Conservation (phyloP, 2,113 vertebrate species). For the Tapirus terrestris region DNA sequence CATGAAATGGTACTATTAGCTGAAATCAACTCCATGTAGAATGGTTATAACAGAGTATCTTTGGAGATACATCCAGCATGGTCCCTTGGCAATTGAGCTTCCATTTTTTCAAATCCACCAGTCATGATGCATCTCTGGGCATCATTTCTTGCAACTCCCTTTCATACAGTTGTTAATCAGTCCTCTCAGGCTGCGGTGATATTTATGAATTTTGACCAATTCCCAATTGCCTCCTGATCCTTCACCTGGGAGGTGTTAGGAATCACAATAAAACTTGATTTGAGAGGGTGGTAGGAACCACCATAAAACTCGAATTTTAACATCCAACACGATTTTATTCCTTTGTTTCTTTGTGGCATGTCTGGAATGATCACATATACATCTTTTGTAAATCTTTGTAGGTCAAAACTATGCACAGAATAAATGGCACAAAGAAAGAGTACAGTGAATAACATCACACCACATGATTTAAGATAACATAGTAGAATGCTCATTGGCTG, state of each 20-base stretch:
- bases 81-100: not conserved
- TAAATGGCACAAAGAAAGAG: not conserved
- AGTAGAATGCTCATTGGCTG: not conserved
- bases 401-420: not conserved
- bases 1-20: not conserved
- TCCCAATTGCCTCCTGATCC: not conserved
- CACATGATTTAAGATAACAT: not conserved
- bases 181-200: not conserved
- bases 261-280: not conserved
- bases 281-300: not conserved
- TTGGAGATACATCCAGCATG: not conserved
- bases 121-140: not conserved
- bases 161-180: not conserved
- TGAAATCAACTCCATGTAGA: not conserved
- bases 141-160: not conserved
- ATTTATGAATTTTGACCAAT: not conserved
- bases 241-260: not conserved
- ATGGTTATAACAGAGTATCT: not conserved
- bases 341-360: not conserved
- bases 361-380: not conserved
- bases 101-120: not conserved
- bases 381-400: not conserved
- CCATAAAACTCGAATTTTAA: not conserved
- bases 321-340: not conserved
- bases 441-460: not conserved